Evolutionary conservation across 2,888 invertebrate species (phyloP), one percentile per base, ranked within the genome.

Genomic region (Pelosia muscerda): DNA sequence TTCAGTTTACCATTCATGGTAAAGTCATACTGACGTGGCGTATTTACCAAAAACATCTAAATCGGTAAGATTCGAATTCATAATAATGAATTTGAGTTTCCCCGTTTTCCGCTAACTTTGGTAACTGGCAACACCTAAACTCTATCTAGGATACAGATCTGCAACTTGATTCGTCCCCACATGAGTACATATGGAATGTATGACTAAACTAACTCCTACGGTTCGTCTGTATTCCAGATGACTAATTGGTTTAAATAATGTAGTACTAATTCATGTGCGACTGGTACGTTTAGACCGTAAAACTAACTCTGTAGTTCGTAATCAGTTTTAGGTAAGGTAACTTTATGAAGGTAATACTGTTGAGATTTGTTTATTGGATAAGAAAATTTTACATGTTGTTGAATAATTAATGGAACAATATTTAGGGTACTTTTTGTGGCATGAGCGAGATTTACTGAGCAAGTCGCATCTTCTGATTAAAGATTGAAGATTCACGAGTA

Each of bases 161-260:
- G 28, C 28, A 28, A 57, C n/a, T 57, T 57, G 28, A 57, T 10
- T 2, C n/a, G 25, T 66, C 49, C 42, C 54, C 42, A 68, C 42
- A 49, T 38, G 68, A 23, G 68, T 61, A 71, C 66, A 69, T 53
- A 74, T 42, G 63, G 74, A 77, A 79, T 79, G 61, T 71, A 72
- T 65, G 38, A 38, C 68, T 72, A 69, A 74, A 25, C 65, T 57
- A 68, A 25, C 68, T 77, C 67, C 34, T 38, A 28, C 59, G 38
- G 63, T 68, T 74, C 49, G 62, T 53, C 57, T 65, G 62, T 60
- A 68, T 73, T 71, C 68, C 69, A 56, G 2, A 63, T 68, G 65
- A 63, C 53, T 79, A 79, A 79, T 76, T 76, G 72, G 68, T 67
- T 66, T 80, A 63, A 76, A 74, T 79, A 76, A 69, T 72, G 42